Base-by-base conservation (phyloP, 2,113 vertebrate species). In the Nansenia antarctica region DNA sequence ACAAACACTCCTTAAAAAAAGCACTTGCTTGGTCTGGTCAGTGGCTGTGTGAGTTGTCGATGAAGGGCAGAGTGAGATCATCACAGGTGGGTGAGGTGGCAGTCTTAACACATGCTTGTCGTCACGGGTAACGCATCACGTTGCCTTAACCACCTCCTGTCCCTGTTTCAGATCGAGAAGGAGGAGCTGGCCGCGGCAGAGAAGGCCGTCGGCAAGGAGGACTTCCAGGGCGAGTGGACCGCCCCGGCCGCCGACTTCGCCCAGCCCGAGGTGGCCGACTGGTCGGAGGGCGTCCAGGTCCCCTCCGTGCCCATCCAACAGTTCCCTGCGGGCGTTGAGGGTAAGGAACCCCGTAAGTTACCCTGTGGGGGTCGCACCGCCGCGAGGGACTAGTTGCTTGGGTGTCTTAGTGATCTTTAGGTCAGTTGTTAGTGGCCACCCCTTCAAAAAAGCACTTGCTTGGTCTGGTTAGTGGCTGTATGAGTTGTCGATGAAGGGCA, bases 161-260 rank as follows among this genome's bases (percentile, higher is more conserved):
- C 6, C 1, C 1, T n/a, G 55, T 37, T 20, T 0, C 70, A 99
- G 97, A 99, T 99, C 24, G 98, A 99, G 83, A 99, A 99, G 88
- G 96, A 99, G 82, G 98, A 99, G 34, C 98, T 98, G 91, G 98
- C 98, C 0, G 96, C 96, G 9, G 97, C 98, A 0, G 98, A 99
- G 84, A 99, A 99, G 82, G 96, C 98, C 0, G 95, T 97, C 9
- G 96, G 94, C 0, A 99, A 99, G 90, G 98, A 99, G 82, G 98
- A 99, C 45, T 99, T 98, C 88, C 98, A 99, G 89, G 95, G 95
- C 0, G 98, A 99, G 87, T 99, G 98, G 98, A 97, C 94, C 0
- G 96, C 98, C 2, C 97, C 96, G 0, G 93, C 94, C 0, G 93
- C 96, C 0, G 98, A 99, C 74, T 98, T 98, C 66, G 80, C 92